Evolutionary conservation across 2,113 vertebrate species (phyloP), one percentile per base, ranked within the genome.

Genomic region (Leucoraja erinaceus): DNA sequence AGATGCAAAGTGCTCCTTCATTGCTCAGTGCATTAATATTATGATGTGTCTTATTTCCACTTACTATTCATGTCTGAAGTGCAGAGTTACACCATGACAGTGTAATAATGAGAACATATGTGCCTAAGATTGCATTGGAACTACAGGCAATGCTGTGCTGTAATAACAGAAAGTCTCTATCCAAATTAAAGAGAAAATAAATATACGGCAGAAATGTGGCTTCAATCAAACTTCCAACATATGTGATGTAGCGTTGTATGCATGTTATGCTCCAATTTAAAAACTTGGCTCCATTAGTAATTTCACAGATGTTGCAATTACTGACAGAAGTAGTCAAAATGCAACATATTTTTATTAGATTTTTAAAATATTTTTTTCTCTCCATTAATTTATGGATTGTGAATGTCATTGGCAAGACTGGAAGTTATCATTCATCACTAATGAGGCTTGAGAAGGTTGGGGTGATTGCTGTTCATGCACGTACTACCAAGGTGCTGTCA

Each of bases 11-110:
- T 33, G 59, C 12, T 88, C 83, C 25, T 88, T 88, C 83, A 63
- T 88, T 66, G 61, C 83, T 88, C 83, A 66, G 59, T 63, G 61
- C 83, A 88, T 88, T 88, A 18, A 88, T 88, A 88, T 88, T 59
- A 31, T n/a, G 18, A 31, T 88, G 83, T 63, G 59, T n/a, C n/a
- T n/a, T n/a, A n/a, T n/a, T n/a, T n/a, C n/a, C n/a, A 88, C 59
- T 88, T 66, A 31, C 59, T 88, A 88, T 59, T 20, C 83, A 66
- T 63, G 59, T 88, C 59, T 88, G 59, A 88, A n/a, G 59, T 61
- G 28, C 16, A n/a, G 59, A 88, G 61, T 88, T 59, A n/a, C 59
- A 88, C 28, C 59, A 88, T 63, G 61, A 88, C 47, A 63, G 9
- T 88, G 31, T 88, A 88, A 88, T 66, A 88, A 88, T 14, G 59